Evolutionary conservation across 1,140 invertebrate species (phyloP), one percentile per base, ranked within the genome.

Genomic region (Neotoxoptera formosana): DNA sequence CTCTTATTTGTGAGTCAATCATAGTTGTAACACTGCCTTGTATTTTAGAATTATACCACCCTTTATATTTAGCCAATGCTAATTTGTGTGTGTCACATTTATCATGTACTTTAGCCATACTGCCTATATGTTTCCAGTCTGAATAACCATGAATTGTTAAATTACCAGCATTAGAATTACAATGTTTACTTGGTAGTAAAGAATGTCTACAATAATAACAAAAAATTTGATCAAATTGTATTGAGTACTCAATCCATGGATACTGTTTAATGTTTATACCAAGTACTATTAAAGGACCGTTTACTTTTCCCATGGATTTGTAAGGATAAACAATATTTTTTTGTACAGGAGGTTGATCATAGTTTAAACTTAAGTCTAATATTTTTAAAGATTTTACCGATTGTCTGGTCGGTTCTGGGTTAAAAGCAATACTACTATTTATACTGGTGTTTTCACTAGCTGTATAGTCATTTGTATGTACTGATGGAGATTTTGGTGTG

Each of bases 121-220:
- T 48, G 25, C 45, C 9, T 48, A 87, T 87, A 87, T 87, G 45
- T 87, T 87, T 87, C 45, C 86, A 87, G 86, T 87, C 86, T 87
- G 86, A 87, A 87, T 87, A 48, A 87, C 86, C 86, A 87, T 87
- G 45, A 25, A 87, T 48, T 87, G 45, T 87, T 87, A 87, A 11
- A 87, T 48, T 87, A n/a, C 23, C 86, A 48, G 47, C 8, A 87
- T 48, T 87, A 87, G 45, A 45, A 87, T 87, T 87, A 48, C 45
- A 87, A 87, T 87, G 86, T 48, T 87, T 45, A 87, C 30, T 87
- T 87, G 45, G 25, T 87, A 25, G 30, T n/a, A 87, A 87, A 87
- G 86, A 87, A 87, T 87, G 86, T 48, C 25, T 87, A 87, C 45
- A 87, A 87, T 87, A 87, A 87, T 87, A 87, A 87, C 86, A 87